Evolutionary conservation across 1,140 invertebrate species (phyloP).

Genomic region (Pachyrhynchus sulphureomaculatus): DNA sequence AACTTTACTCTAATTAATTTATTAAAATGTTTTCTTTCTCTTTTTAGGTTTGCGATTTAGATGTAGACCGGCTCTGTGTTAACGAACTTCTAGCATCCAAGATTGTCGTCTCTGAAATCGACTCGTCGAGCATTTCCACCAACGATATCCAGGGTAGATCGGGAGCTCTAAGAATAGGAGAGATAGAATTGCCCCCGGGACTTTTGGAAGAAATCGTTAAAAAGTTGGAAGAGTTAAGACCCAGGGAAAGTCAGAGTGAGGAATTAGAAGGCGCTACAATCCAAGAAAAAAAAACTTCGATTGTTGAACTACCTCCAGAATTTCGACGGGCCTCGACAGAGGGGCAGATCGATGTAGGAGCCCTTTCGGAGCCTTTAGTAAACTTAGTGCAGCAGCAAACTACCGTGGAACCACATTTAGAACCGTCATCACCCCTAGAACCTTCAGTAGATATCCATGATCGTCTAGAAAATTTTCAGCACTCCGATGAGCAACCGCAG

Average conservation of each 20-base stretch:
- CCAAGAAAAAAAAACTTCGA: constrained; percentile 49
- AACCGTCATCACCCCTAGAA: neutral
- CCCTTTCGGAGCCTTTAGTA: no score
- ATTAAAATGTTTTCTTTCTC: constrained; percentile 42
- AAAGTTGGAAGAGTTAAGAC: constrained; percentile 2
- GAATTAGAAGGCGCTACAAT: neutral
- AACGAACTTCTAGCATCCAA: constrained; percentile 74
- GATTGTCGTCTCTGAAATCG: constrained; percentile 76
- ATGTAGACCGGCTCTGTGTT: constrained; percentile 74
- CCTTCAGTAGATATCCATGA: neutral
- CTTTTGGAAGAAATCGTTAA: constrained; percentile 62
- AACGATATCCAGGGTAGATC: constrained; percentile 66
- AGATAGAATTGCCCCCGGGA: constrained; percentile 64
- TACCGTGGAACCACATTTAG: neutral
- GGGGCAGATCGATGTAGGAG: no score
- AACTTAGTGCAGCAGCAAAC: no score
- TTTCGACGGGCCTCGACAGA: no score
- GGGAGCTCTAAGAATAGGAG: constrained; percentile 62
- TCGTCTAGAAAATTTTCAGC: no score
- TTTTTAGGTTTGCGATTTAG: constrained; percentile 67
- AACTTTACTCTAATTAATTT: neutral
- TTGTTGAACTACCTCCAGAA: constrained; percentile 31
- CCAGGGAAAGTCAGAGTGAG: neutral
- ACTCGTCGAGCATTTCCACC: constrained; percentile 67
- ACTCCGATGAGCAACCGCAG: no score